Evolutionary conservation across 2,797 vertebrate genomes (phyloP), one percentile per base, ranked within the genome.

Genomic region (Platyrinchus mystaceus): DNA sequence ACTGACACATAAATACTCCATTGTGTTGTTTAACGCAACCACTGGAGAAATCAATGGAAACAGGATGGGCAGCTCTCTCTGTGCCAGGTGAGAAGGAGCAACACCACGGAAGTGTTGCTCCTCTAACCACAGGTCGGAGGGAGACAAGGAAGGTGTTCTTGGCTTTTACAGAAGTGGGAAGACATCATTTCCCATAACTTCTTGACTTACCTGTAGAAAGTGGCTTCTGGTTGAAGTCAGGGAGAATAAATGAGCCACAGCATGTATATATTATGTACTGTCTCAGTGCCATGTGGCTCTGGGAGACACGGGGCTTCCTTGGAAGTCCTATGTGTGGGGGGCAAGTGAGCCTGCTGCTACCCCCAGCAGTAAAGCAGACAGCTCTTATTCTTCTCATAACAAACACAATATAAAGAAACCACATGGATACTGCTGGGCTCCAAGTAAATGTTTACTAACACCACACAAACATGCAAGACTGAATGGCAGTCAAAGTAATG

Each of bases 1-100:
- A 91, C 95, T 55, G 73, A 70, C 93, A 96, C 93, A 98, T 97
- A 98, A 98, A 96, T 97, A 96, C 69, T 34, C 95, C 89, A 97
- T 98, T 98, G 98, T 98, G 96, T 93, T 84, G 28, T 93, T 95
- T 90, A 95, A 97, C 9, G 34, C 91, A 94, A 52, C 84, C 60
- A 44, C 84, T 76, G 87, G 55, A 75, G 85, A 97, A 89, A 94
- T 92, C 87, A 93, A 94, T 96, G 71, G 80, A 87, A 93, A 94
- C 76, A 91, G 95, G 91, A 93, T 92, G 85, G 95, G 94, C 93
- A 95, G 79, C 73, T 93, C 74, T 53, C 2, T 2, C 70, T 64
- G 63, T 91, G 92, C 86, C 90, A 92, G 79, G 49, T 89, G 73
- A 77, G 69, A 87, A 64, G 90, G 67, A 93, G 62, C 12, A 6